A percentile compares a stretch with the other conserved stretches of the same genome.
phyloP scores from a whole-genome alignment of 2,113 vertebrate genomes.

The Chrysochloris asiatica region DNA sequence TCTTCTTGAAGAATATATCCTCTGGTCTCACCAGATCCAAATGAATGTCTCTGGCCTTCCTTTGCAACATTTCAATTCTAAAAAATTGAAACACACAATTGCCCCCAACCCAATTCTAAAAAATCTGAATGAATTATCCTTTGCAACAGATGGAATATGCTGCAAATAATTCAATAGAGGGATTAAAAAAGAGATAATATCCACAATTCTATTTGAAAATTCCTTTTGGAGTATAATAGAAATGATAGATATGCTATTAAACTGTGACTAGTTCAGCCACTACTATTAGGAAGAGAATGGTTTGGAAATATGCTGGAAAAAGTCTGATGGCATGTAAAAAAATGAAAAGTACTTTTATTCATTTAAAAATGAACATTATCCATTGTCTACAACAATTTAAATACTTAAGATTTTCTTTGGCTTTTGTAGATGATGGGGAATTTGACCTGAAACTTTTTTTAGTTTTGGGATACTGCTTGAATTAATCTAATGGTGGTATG shows the following conservation, averaged over 20 bases:
- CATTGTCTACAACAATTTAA: constrained; percentile 68
- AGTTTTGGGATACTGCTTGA: constrained; percentile 43
- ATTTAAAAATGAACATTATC: constrained; percentile 46
- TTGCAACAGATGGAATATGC: constrained; percentile 55
- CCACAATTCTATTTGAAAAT: constrained; percentile 45
- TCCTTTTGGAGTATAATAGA: constrained; percentile 65
- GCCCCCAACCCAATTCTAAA: not conserved
- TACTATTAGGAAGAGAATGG: constrained; percentile 62
- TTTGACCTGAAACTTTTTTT: constrained; percentile 54
- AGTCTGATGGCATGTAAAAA: constrained; percentile 53
- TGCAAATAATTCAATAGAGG: constrained; percentile 71
- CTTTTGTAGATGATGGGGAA: constrained; percentile 58
- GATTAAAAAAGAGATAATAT: constrained; percentile 52
- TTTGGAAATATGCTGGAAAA: constrained; percentile 65
- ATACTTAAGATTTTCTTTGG: constrained; percentile 71
- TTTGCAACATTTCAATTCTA: not conserved
- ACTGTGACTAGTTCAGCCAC: too few relatives aligned
- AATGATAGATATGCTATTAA: constrained; percentile 8
- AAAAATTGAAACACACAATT: not conserved
- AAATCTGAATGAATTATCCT: not conserved
- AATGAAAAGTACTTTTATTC: not conserved
- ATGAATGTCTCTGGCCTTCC: constrained; percentile 13
- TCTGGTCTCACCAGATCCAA: constrained; percentile 57
- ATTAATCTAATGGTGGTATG: not conserved
- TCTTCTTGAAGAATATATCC: constrained; percentile 68